These are phyloP conservation scores for Dryococelus australis DNA, from an alignment of 2,888 invertebrate species.

Conservation along the genomic window DNA sequence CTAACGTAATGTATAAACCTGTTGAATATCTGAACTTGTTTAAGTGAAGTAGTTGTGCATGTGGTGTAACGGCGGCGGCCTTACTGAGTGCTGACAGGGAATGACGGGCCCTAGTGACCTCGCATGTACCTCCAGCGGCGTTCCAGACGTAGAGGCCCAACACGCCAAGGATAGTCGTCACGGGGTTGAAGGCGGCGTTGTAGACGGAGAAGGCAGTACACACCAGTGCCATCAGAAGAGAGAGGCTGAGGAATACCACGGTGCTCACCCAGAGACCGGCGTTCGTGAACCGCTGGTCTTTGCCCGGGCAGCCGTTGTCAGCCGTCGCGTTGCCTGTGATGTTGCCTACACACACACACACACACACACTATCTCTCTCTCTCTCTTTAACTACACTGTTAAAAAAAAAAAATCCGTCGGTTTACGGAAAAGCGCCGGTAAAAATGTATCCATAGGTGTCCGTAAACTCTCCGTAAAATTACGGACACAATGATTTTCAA, in stretches of 20 bases:
- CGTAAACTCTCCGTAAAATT: too few species aligned
- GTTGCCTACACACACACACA: neutral
- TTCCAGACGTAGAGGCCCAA: slow-evolving; percentile 70
- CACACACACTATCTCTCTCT: neutral
- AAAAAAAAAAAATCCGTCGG: too few species aligned
- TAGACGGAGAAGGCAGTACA: slow-evolving; percentile 63
- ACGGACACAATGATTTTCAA: too few species aligned
- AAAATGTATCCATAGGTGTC: too few species aligned
- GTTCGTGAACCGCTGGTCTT: slow-evolving; percentile 54
- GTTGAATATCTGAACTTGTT: too few species aligned
- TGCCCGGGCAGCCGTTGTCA: neutral
- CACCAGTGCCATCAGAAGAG: slow-evolving; percentile 61
- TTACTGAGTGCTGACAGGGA: too few species aligned
- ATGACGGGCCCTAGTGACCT: too few species aligned
- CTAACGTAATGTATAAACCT: too few species aligned
- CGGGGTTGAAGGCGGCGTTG: slow-evolving; percentile 67
- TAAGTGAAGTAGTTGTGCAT: too few species aligned
- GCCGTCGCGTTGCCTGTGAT: neutral
- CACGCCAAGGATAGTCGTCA: slow-evolving; percentile 65
- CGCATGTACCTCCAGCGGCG: slow-evolving; percentile 60
- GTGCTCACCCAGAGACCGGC: slow-evolving; percentile 65
- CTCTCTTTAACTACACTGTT: too few species aligned
- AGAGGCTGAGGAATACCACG: slow-evolving; percentile 62
- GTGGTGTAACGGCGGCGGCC: too few species aligned
- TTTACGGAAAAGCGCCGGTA: too few species aligned